Conservation (phyloP, 2,797 vertebrate species). For the Pseudochirops corinnae region DNA sequence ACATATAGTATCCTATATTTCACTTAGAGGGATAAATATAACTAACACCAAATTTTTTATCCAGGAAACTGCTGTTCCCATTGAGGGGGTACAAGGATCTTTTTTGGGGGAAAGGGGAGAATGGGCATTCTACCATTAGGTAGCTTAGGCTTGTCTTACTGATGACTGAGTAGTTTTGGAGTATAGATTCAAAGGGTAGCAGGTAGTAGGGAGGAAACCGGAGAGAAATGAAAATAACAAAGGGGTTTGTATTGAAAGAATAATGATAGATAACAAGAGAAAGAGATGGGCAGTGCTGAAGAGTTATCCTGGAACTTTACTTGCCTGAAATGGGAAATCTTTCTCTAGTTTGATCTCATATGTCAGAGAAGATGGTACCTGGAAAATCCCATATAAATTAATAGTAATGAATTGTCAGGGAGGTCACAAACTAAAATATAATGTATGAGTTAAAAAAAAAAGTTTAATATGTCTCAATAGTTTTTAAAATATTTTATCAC, state of each 20-base stretch:
- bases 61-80: background rate
- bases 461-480: background rate
- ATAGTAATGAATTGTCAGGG: background rate
- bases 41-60: background rate
- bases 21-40: background rate
- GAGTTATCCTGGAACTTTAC: background rate
- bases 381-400: background rate
- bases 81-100: background rate
- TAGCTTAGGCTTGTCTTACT: background rate
- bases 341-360: background rate
- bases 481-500: background rate
- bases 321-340: background rate
- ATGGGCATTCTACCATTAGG: background rate
- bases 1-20: background rate
- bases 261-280: background rate
- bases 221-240: background rate
- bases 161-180: conserved; percentile 9
- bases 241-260: background rate
- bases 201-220: conserved; percentile 8
- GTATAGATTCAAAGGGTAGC: conserved; percentile 7
- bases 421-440: background rate
- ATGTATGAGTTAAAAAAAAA: background rate
- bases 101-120: background rate
- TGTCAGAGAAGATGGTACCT: background rate
- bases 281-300: background rate